Evolutionary conservation across 2,888 invertebrate species (phyloP).

Genomic region (Tachina fera): DNA sequence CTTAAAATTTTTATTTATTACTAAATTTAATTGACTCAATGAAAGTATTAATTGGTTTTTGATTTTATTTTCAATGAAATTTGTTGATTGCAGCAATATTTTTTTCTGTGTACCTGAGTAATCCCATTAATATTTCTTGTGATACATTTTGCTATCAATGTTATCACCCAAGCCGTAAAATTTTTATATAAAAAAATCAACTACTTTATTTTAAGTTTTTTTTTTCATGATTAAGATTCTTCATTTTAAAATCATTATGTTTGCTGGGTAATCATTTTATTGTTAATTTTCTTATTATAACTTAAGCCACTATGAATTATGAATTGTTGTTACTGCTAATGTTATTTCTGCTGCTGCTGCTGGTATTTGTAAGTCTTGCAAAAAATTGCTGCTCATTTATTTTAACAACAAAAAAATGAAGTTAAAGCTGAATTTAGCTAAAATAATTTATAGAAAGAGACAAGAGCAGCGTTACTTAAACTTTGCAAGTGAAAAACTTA

Average conservation of each 20-base stretch:
- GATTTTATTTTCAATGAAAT: too few species aligned
- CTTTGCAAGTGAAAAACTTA: background rate
- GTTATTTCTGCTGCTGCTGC: constrained; percentile 15
- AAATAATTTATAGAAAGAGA: background rate
- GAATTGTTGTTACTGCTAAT: constrained; percentile 50
- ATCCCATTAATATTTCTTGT: too few species aligned
- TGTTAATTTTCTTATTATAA: constrained; percentile 42
- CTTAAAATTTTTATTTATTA: too few species aligned
- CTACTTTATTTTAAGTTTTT: too few species aligned
- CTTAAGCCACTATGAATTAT: constrained; percentile 64
- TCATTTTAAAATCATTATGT: background rate
- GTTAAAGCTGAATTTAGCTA: constrained; percentile 26
- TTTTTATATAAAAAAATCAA: too few species aligned
- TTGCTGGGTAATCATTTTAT: background rate
- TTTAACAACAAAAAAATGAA: constrained; percentile 45
- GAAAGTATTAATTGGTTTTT: too few species aligned
- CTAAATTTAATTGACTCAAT: too few species aligned
- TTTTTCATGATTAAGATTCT: too few species aligned
- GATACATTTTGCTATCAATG: too few species aligned
- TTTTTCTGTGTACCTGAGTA: too few species aligned
- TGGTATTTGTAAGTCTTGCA: background rate
- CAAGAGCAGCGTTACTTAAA: constrained; percentile 14
- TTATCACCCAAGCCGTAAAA: too few species aligned
- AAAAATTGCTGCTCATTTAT: constrained; percentile 43
- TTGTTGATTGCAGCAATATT: too few species aligned